Base-by-base conservation (phyloP, 1,140 invertebrate species). In the Drosophila punjabiensis region DNA sequence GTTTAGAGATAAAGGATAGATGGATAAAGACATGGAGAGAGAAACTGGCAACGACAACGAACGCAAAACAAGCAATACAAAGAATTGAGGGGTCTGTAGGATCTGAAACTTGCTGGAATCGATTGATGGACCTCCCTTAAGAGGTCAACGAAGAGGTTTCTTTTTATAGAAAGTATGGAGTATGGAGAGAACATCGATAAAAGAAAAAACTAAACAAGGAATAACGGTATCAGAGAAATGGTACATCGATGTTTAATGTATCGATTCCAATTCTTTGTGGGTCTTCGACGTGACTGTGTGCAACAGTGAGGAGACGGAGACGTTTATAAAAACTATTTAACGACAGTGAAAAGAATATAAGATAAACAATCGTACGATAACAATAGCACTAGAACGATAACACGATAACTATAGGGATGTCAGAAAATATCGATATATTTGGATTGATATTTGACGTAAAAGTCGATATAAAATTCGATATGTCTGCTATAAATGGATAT, bases 61-160 rank as follows among this genome's bases (percentile, higher is more conserved):
- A 64, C 35, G 52, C n/a, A 71, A 76, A 76, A 68, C 63, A 77
- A 77, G 75, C 74, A 77, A 60, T 33, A 60, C 30, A 77, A 67
- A 48, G 45, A 30, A 18, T 35, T 4, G 13, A 18, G 6, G 8
- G 13, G n/a, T 53, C 30, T 20, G 52, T n/a, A 28, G 62, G 67
- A 9, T 39, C 64, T 45, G 18, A 9, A n/a, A 39, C 2, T 35
- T 37, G 55, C 53, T 48, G 43, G 3, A 55, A 39, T 37, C n/a
- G 18, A 56, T 52, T 6, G 16, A 48, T 30, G 10, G n/a, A 30
- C 13, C 61, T 28, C 9, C 7, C 9, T 28, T 1, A 13, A 5
- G 5, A 33, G 20, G 52, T 18, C 13, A 55, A 20, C 50, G 7
- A 13, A 30, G n/a, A 18, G 33, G 24, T 33, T 39, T n/a, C n/a